Conservation (phyloP, 2,113 vertebrate species). For the Cinclus mexicanus region DNA sequence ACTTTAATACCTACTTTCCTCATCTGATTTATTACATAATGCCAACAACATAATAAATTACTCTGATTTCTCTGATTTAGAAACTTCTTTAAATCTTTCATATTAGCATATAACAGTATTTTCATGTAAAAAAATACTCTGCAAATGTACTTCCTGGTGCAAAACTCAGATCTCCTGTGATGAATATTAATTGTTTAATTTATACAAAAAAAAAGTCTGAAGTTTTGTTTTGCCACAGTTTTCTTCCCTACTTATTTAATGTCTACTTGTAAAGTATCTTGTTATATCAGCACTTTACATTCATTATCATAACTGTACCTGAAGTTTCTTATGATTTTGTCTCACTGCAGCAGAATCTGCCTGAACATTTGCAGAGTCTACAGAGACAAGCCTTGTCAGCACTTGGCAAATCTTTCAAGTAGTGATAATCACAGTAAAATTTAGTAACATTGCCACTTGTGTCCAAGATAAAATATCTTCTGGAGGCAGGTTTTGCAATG, state of each 20-base stretch:
- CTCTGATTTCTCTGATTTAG: not conserved
- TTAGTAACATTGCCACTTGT: not conserved
- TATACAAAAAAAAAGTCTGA: not conserved
- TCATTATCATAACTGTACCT: constrained; percentile 6
- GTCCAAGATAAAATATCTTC: not conserved
- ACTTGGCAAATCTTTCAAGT: constrained; percentile 28
- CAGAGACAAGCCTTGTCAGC: constrained; percentile 15
- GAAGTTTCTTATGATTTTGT: constrained; percentile 1
- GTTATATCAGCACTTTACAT: constrained; percentile 17
- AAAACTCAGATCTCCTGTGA: not conserved
- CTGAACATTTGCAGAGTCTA: constrained; percentile 29
- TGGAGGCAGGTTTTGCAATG: not conserved
- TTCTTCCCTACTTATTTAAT: not conserved
- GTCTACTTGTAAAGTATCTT: not conserved
- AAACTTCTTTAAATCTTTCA: not conserved
- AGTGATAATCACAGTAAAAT: constrained; percentile 14
- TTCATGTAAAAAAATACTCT: not conserved
- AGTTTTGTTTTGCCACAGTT: not conserved
- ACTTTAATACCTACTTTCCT: not conserved
- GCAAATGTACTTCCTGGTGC: not conserved
- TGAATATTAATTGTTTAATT: not conserved
- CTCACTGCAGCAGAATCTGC: constrained; percentile 1
- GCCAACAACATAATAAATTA: not conserved
- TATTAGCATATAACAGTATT: not conserved
- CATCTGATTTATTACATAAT: not conserved